A percentile compares a stretch with the other conserved stretches of the same genome.
These are phyloP conservation scores for Ptilorrhoa leucosticta DNA, from an alignment of 2,113 vertebrate genomes.

Conservation along the genomic window DNA sequence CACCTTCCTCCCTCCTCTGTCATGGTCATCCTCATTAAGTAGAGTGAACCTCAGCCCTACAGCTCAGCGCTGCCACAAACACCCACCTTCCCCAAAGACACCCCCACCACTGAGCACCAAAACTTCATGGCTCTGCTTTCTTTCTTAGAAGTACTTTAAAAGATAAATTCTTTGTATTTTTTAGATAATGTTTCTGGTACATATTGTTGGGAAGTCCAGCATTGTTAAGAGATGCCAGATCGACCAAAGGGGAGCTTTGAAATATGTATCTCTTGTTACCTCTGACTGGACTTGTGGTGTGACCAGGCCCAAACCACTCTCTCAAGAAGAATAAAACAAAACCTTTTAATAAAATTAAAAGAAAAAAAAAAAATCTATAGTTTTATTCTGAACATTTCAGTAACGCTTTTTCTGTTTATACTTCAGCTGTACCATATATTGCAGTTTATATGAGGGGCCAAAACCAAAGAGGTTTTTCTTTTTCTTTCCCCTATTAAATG, in stretches of 20 bases:
- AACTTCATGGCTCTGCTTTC: background rate
- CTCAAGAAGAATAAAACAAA: slow-evolving; percentile 73
- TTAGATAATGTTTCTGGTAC: background rate
- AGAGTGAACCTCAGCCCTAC: background rate
- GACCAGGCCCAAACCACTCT: slow-evolving; percentile 39
- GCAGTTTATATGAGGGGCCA: slow-evolving; percentile 73
- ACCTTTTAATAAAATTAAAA: slow-evolving; percentile 63
- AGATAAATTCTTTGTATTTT: background rate
- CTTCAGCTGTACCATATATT: slow-evolving; percentile 1
- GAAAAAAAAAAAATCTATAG: slow-evolving; percentile 54
- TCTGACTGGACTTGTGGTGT: background rate
- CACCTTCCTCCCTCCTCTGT: slow-evolving; percentile 25
- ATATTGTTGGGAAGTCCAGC: background rate
- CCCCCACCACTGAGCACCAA: background rate
- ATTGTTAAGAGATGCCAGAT: background rate
- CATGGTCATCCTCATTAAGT: slow-evolving; percentile 78
- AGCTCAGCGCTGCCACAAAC: background rate
- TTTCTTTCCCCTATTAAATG: slow-evolving; percentile 41
- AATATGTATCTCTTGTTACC: background rate
- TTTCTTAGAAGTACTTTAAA: background rate
- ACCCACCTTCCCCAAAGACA: background rate
- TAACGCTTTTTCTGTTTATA: slow-evolving; percentile 74
- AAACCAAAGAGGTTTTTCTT: slow-evolving; percentile 45
- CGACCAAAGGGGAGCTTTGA: background rate
- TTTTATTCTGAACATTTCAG: slow-evolving; percentile 89